Evolutionary conservation across 2,797 vertebrate species (phyloP).

Genomic region (Craterocephalus amniculus): DNA sequence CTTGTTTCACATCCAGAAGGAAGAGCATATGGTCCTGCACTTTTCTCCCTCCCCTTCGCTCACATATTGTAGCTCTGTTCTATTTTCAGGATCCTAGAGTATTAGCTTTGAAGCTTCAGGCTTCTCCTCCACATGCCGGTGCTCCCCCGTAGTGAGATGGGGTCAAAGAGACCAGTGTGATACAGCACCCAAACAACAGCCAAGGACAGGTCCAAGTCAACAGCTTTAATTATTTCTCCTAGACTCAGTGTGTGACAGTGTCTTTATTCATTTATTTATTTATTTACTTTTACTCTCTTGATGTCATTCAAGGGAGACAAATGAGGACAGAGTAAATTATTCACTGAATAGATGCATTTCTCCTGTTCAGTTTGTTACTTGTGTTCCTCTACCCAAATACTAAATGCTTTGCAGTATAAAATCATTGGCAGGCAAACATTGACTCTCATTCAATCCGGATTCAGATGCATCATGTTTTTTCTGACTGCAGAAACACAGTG

Average conservation of each 20-base stretch:
- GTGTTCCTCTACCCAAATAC: neutral
- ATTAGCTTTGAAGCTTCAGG: conserved; percentile 63
- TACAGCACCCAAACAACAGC: conserved; percentile 52
- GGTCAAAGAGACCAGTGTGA: conserved; percentile 62
- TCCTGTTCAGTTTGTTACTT: conserved; percentile 3
- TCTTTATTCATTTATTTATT: neutral
- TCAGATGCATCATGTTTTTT: neutral
- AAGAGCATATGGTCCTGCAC: conserved; percentile 76
- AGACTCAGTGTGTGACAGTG: conserved; percentile 32
- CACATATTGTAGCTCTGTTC: conserved; percentile 63
- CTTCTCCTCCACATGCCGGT: conserved; percentile 41
- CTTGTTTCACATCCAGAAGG: conserved; percentile 70
- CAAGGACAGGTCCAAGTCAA: conserved; percentile 62
- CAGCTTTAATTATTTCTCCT: conserved; percentile 59
- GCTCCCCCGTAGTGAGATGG: conserved; percentile 55
- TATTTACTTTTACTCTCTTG: conserved; percentile 16
- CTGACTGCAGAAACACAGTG: neutral
- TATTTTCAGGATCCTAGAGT: conserved; percentile 67
- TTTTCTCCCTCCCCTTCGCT: conserved; percentile 38
- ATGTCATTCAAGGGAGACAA: conserved; percentile 57
- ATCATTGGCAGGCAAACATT: neutral
- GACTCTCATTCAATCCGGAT: neutral
- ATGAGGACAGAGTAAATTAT: conserved; percentile 50
- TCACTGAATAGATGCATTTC: conserved; percentile 19
- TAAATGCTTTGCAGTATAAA: neutral